Evolutionary conservation across 2,113 vertebrate species (phyloP).

Genomic region (Crotalus viridis): DNA sequence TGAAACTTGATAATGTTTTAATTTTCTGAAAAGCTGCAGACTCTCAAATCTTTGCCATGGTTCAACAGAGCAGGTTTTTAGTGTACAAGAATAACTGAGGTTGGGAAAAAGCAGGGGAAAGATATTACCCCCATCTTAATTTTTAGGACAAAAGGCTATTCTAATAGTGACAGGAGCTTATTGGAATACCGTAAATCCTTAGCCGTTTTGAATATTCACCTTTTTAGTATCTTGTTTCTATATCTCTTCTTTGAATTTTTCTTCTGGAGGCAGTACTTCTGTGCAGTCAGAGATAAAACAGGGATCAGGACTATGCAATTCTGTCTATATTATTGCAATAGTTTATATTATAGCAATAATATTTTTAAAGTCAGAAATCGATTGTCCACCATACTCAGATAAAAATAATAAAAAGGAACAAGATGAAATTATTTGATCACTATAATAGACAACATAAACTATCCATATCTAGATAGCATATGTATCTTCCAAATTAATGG

Average conservation of each 20-base stretch:
- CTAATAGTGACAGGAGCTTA: background rate
- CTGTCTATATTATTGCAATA: background rate
- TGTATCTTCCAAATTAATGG: background rate
- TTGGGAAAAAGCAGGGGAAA: background rate
- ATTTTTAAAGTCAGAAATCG: background rate
- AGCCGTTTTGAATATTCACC: background rate
- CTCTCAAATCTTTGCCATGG: background rate
- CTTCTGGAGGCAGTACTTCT: background rate
- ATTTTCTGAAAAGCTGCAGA: background rate
- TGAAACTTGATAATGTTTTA: background rate
- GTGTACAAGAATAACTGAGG: background rate
- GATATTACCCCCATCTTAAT: background rate
- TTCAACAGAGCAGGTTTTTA: background rate
- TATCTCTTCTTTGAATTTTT: background rate
- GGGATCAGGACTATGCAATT: background rate
- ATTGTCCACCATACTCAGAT: background rate
- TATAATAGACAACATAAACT: background rate
- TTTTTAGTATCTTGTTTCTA: background rate
- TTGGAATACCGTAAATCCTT: background rate
- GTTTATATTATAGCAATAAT: background rate
- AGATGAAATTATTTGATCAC: background rate
- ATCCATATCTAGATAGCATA: background rate
- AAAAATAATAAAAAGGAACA: background rate
- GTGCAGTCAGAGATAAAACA: background rate
- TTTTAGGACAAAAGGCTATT: background rate